phyloP scores from a whole-genome alignment of 2,888 invertebrate species.

The Celastrina argiolus region DNA sequence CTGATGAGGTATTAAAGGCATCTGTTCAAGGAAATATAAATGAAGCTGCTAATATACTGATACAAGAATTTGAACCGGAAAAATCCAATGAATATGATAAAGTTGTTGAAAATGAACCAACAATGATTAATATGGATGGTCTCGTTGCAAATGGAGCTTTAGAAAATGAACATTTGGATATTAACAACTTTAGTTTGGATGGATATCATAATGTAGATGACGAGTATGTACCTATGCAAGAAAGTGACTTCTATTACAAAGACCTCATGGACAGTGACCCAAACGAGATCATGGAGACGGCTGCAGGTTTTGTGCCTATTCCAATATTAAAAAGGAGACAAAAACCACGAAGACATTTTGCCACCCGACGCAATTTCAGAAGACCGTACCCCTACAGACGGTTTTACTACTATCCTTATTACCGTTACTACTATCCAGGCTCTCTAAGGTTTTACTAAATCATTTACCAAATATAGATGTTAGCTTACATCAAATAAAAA shows the following conservation, averaged over 20 bases:
- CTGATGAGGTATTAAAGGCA: conserved; percentile 30
- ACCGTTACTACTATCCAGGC: conserved; percentile 55
- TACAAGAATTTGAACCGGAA: background rate
- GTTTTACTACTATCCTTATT: conserved; percentile 51
- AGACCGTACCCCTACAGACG: conserved; percentile 45
- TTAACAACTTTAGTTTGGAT: conserved; percentile 21
- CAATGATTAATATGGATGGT: conserved; percentile 26
- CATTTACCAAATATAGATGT: conserved; percentile 25
- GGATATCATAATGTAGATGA: conserved; percentile 29
- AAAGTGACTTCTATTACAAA: conserved; percentile 39
- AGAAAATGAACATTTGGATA: conserved; percentile 7
- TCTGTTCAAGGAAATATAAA: background rate
- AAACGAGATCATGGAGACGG: conserved; percentile 63
- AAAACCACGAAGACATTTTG: conserved; percentile 45
- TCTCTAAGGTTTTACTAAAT: conserved; percentile 61
- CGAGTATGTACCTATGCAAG: conserved; percentile 31
- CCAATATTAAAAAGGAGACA: conserved; percentile 48
- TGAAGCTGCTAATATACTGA: background rate
- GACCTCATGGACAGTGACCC: conserved; percentile 45
- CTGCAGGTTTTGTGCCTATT: conserved; percentile 58
- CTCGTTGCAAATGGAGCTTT: conserved; percentile 25
- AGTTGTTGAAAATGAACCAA: background rate
- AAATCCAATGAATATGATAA: background rate
- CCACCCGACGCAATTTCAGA: conserved; percentile 49
- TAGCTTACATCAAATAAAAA: too few species aligned